A percentile compares a stretch with the other conserved stretches of the same genome.
These are phyloP conservation scores for Argya squamiceps DNA, from an alignment of 2,797 vertebrate species.

Conservation along the genomic window DNA sequence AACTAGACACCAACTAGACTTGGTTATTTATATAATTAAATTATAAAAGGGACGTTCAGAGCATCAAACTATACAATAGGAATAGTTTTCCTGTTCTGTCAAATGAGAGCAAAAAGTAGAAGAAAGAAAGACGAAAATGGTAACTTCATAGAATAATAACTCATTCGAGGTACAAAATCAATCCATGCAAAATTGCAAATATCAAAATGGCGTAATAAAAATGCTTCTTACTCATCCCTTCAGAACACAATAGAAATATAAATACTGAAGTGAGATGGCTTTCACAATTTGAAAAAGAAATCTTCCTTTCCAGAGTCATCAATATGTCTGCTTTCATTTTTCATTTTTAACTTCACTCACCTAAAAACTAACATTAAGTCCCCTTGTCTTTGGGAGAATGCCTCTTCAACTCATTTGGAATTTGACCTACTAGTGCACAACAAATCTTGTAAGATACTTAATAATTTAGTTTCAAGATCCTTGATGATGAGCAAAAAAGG, in stretches of 20 bases:
- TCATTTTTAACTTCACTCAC: background rate
- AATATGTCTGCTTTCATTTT: background rate
- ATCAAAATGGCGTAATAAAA: background rate
- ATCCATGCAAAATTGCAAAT: background rate
- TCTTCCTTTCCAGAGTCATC: background rate
- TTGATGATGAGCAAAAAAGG: background rate
- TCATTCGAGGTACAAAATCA: background rate
- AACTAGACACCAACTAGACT: background rate
- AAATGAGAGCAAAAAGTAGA: background rate
- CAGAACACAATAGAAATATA: background rate
- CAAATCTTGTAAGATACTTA: background rate
- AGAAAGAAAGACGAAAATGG: background rate
- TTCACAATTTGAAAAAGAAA: background rate
- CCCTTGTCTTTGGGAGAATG: background rate
- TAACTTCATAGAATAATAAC: background rate
- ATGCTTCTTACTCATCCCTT: background rate
- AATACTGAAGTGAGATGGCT: background rate
- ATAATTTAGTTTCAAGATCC: background rate
- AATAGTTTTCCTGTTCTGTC: background rate
- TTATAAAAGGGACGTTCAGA: background rate
- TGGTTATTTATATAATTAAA: conserved; percentile 63
- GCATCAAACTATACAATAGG: conserved; percentile 22
- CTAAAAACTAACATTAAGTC: background rate
- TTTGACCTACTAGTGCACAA: background rate
- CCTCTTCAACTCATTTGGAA: background rate